Conservation (phyloP, 2,797 vertebrate genomes). For the Hipposideros larvatus region DNA sequence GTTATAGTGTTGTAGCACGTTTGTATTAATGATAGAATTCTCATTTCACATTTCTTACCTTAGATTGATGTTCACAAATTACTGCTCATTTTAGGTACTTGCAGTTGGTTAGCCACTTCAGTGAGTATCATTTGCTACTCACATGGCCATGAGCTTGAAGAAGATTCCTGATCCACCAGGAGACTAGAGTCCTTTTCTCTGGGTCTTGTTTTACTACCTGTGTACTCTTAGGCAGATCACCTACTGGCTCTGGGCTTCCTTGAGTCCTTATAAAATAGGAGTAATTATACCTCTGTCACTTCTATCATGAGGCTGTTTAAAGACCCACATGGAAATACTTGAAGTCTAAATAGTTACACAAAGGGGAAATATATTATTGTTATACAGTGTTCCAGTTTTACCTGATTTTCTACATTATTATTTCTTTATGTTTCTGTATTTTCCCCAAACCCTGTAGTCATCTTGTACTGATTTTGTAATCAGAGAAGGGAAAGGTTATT, state of each 20-base stretch:
- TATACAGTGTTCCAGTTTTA: background rate
- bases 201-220: background rate
- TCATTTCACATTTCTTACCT: background rate
- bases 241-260: background rate
- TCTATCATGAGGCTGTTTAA: conserved; percentile 28
- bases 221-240: background rate
- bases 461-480: conserved; percentile 30
- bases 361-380: conserved; percentile 12
- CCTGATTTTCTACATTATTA: conserved; percentile 37
- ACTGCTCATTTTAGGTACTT: conserved; percentile 45
- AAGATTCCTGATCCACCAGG: background rate
- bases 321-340: background rate
- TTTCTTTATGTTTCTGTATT: background rate
- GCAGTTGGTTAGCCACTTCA: background rate
- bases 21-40: conserved; percentile 25
- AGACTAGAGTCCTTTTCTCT: background rate
- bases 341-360: conserved; percentile 47
- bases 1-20: background rate
- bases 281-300: conserved; percentile 10
- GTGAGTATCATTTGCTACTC: conserved; percentile 19
- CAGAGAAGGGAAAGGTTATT: conserved; percentile 5
- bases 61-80: background rate
- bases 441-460: background rate
- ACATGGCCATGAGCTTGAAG: background rate
- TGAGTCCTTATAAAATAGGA: conserved; percentile 15